Evolutionary conservation across 1,140 invertebrate genomes (phyloP).

Genomic region (Cydia amplana): DNA sequence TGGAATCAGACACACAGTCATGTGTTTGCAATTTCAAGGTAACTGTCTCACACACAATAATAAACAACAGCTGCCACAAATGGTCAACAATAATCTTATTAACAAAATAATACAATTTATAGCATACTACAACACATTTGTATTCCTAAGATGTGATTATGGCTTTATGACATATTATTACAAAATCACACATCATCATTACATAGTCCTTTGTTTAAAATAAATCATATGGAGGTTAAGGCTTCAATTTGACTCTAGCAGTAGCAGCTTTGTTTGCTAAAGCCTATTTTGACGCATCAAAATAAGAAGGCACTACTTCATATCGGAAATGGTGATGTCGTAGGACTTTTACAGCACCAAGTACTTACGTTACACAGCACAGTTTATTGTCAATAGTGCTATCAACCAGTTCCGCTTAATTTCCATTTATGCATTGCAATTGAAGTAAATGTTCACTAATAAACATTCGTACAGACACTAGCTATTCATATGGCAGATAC

Average conservation of each 20-base stretch:
- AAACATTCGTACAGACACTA: slow-evolving; percentile 15
- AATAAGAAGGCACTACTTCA: neutral
- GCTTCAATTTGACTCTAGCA: neutral
- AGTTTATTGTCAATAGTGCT: neutral
- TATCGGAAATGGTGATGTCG: neutral
- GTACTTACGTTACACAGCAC: neutral
- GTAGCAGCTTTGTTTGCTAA: neutral
- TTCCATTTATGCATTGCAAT: neutral
- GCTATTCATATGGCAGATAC: slow-evolving; percentile 20
- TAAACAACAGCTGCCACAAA: neutral
- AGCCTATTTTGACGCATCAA: neutral
- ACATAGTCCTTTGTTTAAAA: neutral
- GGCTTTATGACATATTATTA: neutral
- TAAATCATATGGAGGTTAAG: neutral
- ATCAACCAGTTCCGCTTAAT: neutral
- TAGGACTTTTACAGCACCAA: neutral
- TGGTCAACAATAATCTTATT: neutral
- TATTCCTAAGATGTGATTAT: neutral
- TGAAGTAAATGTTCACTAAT: slow-evolving; percentile 2
- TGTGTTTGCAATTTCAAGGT: neutral
- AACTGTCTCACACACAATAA: neutral
- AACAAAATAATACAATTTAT: too few species aligned
- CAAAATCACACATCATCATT: neutral
- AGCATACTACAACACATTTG: neutral
- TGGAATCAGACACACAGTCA: neutral